These are phyloP conservation scores for Emmelina monodactyla DNA, from an alignment of 2,888 invertebrate species.

Conservation along the genomic window DNA sequence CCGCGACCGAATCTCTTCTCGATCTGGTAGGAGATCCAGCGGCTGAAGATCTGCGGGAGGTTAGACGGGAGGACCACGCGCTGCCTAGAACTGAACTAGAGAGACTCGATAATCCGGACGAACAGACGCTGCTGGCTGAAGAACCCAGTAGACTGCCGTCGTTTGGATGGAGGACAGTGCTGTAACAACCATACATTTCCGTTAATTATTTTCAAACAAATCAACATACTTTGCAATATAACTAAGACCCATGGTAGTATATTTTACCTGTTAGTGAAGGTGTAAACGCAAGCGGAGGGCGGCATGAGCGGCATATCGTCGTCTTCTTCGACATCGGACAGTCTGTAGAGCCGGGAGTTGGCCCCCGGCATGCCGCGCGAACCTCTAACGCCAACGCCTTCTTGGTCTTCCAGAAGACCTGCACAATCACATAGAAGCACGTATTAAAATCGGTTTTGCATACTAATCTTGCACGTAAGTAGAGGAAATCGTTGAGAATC, in stretches of 20 bases:
- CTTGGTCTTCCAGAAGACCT: slow-evolving; percentile 84
- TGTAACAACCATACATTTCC: slow-evolving; percentile 25
- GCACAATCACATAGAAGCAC: slow-evolving; percentile 6
- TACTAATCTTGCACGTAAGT: too few relatives aligned
- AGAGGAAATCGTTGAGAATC: too few relatives aligned
- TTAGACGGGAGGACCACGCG: slow-evolving; percentile 71
- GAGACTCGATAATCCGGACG: slow-evolving; percentile 66
- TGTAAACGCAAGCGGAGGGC: slow-evolving; percentile 80
- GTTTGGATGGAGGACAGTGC: slow-evolving; percentile 89
- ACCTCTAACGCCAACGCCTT: slow-evolving; percentile 87
- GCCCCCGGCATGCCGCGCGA: slow-evolving; percentile 77
- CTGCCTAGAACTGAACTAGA: slow-evolving; percentile 54
- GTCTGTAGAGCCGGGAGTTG: slow-evolving; percentile 71
- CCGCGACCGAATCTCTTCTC: slow-evolving; percentile 77
- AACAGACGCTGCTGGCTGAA: slow-evolving; percentile 62
- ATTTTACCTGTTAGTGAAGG: slow-evolving; percentile 75
- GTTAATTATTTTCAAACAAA: not conserved
- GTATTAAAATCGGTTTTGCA: too few relatives aligned
- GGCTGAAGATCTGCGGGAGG: slow-evolving; percentile 64
- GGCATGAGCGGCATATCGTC: slow-evolving; percentile 80
- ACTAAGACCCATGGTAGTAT: not conserved
- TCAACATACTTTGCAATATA: not conserved
- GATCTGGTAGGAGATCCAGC: slow-evolving; percentile 67
- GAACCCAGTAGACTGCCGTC: slow-evolving; percentile 76
- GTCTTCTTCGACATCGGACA: slow-evolving; percentile 79